Evolutionary conservation across 2,113 vertebrate genomes (phyloP).

Genomic region (Phrynocephalus versicolor): DNA sequence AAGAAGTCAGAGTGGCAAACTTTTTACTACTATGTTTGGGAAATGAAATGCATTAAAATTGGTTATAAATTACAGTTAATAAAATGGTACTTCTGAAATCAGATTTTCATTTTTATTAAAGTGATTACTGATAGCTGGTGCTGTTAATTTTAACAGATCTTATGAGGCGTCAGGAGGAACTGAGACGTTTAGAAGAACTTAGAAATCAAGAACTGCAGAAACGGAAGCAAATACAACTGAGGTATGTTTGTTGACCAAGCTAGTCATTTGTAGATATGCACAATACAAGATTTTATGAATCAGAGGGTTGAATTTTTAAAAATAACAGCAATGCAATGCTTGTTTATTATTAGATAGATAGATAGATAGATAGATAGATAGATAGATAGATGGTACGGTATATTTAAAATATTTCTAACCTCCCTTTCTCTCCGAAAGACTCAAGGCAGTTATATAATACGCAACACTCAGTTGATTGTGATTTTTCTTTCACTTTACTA

Average conservation of each 20-base stretch:
- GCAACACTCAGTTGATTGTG: no score
- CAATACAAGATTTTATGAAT: not conserved
- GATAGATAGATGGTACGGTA: no score
- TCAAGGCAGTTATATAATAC: no score
- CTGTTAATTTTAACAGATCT: constrained; percentile 80
- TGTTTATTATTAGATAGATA: not conserved
- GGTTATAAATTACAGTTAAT: not conserved
- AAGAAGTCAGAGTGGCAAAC: not conserved
- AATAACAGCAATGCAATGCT: no score
- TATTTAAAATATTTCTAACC: no score
- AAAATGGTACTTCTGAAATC: no score
- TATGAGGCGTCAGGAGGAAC: constrained; percentile 95
- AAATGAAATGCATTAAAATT: not conserved
- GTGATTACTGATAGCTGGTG: not conserved
- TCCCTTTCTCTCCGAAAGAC: no score
- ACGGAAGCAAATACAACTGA: constrained; percentile 95
- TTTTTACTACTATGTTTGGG: not conserved
- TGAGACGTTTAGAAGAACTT: constrained; percentile 94
- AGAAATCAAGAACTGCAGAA: constrained; percentile 97
- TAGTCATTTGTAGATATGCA: not conserved
- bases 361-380: no score
- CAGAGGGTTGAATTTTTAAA: not conserved
- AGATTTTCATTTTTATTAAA: not conserved
- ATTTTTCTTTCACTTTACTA: no score
- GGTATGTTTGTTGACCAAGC: constrained; percentile 70